Conservation (phyloP, 1,140 invertebrate genomes). For the Nilaparvata lugens region DNA sequence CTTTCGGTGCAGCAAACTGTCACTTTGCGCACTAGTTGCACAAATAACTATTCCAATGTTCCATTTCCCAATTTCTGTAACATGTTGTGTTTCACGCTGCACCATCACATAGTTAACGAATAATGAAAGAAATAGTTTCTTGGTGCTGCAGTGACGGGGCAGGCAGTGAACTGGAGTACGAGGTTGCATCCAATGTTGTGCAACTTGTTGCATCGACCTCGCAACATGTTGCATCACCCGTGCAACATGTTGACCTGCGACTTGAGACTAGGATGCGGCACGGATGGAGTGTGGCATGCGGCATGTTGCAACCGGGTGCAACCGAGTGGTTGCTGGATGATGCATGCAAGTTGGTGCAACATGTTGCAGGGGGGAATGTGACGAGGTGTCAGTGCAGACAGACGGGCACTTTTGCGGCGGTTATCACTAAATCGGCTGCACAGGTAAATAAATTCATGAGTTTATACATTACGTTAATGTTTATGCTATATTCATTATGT, state of each 20-base stretch:
- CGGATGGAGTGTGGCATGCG: constrained; percentile 43
- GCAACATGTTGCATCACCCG: constrained; percentile 27
- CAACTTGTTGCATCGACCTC: constrained; percentile 31
- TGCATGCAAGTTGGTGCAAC: constrained; percentile 3
- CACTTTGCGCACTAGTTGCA: too few species aligned
- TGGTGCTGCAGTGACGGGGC: constrained; percentile 37
- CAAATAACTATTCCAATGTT: too few species aligned
- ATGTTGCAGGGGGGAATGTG: background rate
- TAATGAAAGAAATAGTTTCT: too few species aligned
- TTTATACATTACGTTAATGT: background rate
- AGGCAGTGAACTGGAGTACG: constrained; percentile 53
- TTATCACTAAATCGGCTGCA: constrained; percentile 6
- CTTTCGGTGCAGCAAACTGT: too few species aligned
- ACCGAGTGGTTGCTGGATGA: constrained; percentile 25
- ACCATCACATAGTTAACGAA: too few species aligned
- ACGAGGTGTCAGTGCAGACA: constrained; percentile 22
- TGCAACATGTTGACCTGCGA: constrained; percentile 25
- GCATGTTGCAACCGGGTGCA: constrained; percentile 35
- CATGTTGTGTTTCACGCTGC: too few species aligned
- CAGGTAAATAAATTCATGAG: constrained; percentile 1
- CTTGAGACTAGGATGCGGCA: constrained; percentile 11
- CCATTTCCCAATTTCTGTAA: too few species aligned
- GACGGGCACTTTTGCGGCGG: constrained; percentile 20
- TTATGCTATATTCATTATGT: background rate
- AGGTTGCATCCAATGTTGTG: constrained; percentile 50